Evolutionary conservation across 2,113 vertebrate species (phyloP).

Genomic region (Piaya cayana): DNA sequence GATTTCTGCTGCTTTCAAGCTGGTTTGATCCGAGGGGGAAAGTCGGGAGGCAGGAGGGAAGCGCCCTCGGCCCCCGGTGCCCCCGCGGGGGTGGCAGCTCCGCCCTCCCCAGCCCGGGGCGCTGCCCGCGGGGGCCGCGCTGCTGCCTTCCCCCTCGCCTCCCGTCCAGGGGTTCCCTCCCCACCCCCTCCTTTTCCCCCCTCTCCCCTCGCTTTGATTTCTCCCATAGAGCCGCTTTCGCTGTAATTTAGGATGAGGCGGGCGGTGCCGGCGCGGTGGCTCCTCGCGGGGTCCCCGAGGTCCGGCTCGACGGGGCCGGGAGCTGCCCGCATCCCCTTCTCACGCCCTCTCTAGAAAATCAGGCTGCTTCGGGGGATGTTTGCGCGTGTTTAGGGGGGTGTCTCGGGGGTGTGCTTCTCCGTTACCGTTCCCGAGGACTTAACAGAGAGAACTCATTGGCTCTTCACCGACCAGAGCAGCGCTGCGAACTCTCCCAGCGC

Average conservation of each 20-base stretch:
- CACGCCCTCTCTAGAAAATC: too few species aligned
- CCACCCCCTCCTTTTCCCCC: too few species aligned
- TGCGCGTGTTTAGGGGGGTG: too few species aligned
- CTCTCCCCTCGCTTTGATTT: neutral
- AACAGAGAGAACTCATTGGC: fast-evolving
- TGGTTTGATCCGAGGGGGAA: constrained; percentile 76
- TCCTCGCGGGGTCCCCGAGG: neutral
- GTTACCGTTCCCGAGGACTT: neutral
- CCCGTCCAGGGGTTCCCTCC: too few species aligned
- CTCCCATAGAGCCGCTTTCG: neutral
- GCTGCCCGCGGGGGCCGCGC: neutral
- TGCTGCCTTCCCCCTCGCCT: neutral
- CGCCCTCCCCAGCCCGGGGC: neutral
- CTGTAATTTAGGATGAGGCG: neutral
- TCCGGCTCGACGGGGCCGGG: neutral
- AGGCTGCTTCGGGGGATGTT: neutral
- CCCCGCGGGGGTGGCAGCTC: neutral
- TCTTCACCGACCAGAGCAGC: neutral
- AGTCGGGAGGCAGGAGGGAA: constrained; percentile 56
- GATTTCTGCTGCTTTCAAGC: constrained; percentile 76
- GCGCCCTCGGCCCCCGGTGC: neutral
- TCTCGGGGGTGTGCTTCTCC: neutral
- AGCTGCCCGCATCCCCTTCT: neutral
- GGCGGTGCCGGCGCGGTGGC: neutral
- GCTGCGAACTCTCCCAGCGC: neutral